A percentile compares a stretch with the other conserved stretches of the same genome.
Conservation (phyloP, 2,888 invertebrate genomes). For the Leucoptera coffeella region DNA sequence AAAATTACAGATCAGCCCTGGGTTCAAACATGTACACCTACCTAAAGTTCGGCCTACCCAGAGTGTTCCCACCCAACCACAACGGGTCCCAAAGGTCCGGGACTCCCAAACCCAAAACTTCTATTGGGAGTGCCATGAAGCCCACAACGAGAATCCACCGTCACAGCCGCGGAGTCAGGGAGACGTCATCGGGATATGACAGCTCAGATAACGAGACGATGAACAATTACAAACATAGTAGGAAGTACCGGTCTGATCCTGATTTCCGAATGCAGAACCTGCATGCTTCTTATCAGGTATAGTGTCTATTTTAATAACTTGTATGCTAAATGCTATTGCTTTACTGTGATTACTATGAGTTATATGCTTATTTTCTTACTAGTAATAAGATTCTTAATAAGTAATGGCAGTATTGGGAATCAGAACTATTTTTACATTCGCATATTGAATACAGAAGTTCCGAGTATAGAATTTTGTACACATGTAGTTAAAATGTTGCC, state of each 20-base stretch:
- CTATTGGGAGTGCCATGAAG: slow-evolving; percentile 48
- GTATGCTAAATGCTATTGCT: no score
- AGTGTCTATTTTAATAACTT: no score
- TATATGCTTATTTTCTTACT: no score
- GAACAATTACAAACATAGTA: slow-evolving; percentile 57
- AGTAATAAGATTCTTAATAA: no score
- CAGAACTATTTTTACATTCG: no score
- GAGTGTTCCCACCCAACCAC: slow-evolving; percentile 83
- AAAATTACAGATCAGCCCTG: slow-evolving; percentile 76
- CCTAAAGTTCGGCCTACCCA: slow-evolving; percentile 86
- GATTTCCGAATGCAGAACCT: slow-evolving; percentile 69
- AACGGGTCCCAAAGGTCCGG: slow-evolving; percentile 65
- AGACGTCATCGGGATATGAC: slow-evolving; percentile 89
- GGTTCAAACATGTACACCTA: slow-evolving; percentile 92
- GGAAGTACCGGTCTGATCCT: slow-evolving; percentile 81
- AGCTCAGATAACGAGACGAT: slow-evolving; percentile 80
- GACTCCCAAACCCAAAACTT: slow-evolving; percentile 53
- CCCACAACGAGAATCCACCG: slow-evolving; percentile 51
- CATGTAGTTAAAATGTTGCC: no score
- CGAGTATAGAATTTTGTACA: no score
- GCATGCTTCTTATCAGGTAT: slow-evolving; percentile 52
- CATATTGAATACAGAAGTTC: no score
- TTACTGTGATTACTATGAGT: no score
- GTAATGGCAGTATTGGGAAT: no score
- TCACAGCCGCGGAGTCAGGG: slow-evolving; percentile 60